Conservation (phyloP, 2,888 invertebrate genomes). For the Epistrophe eligans region DNA sequence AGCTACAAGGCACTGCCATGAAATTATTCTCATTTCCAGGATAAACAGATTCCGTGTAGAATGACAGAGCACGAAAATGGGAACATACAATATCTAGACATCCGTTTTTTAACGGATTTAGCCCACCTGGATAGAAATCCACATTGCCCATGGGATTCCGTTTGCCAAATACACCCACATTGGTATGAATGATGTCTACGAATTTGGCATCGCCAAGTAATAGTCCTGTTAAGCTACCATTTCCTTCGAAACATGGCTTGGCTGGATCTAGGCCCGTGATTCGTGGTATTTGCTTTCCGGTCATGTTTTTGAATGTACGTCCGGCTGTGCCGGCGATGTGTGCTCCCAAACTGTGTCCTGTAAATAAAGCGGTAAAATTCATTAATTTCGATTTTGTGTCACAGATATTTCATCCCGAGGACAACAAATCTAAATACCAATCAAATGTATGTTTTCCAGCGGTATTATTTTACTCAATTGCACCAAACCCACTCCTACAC, state of each 20-base stretch:
- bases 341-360: too few species aligned
- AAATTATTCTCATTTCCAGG: slow-evolving; percentile 80
- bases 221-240: slow-evolving; percentile 79
- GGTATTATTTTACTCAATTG: slow-evolving; percentile 79
- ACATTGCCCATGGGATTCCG: too few species aligned
- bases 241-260: slow-evolving; percentile 81
- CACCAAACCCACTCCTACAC: slow-evolving; percentile 79
- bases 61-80: slow-evolving; percentile 80
- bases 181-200: slow-evolving; percentile 79
- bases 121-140: slow-evolving; percentile 78
- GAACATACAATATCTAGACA: slow-evolving; percentile 80
- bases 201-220: slow-evolving; percentile 81
- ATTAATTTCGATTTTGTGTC: too few species aligned
- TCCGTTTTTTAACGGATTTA: slow-evolving; percentile 80
- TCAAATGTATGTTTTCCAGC: slow-evolving; percentile 81
- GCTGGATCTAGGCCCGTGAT: slow-evolving; percentile 83
- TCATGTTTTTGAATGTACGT: slow-evolving; percentile 79
- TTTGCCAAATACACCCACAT: too few species aligned
- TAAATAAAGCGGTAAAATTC: too few species aligned
- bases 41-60: slow-evolving; percentile 81
- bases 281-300: slow-evolving; percentile 79
- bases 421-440: slow-evolving; percentile 77
- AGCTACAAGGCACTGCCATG: slow-evolving; percentile 79
- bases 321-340: slow-evolving; percentile 82
- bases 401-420: neutral